These are phyloP conservation scores for Scaptodrosophila latifasciaeformis DNA, from an alignment of 2,888 invertebrate genomes.

Conservation along the genomic window DNA sequence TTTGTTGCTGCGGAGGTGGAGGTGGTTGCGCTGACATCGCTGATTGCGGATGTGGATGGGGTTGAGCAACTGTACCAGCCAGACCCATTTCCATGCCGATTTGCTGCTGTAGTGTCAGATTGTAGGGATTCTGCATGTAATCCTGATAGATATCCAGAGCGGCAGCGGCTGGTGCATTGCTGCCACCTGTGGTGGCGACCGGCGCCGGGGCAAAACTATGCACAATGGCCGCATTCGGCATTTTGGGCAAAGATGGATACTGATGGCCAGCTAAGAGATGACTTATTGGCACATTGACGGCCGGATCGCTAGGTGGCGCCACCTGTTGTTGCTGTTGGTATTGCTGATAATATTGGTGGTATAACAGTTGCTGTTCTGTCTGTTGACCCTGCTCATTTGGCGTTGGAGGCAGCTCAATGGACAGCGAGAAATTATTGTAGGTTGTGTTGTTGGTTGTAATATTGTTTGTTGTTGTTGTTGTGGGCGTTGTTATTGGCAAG, in stretches of 20 bases:
- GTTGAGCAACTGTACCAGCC: background rate
- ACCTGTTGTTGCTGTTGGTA: constrained; percentile 19
- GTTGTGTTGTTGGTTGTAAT: constrained; percentile 25
- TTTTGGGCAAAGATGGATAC: constrained; percentile 70
- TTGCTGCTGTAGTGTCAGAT: constrained; percentile 73
- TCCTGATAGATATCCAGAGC: constrained; percentile 72
- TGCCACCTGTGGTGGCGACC: constrained; percentile 3
- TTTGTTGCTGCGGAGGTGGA: constrained; percentile 7
- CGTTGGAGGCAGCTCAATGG: constrained; percentile 71
- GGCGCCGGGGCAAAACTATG: constrained; percentile 71
- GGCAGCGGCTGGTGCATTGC: constrained; percentile 5
- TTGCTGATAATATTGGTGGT: constrained; percentile 45
- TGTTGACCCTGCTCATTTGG: constrained; percentile 40
- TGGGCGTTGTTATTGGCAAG: constrained; percentile 1
- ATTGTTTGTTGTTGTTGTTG: constrained; percentile 14
- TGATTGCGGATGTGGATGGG: too few species aligned
- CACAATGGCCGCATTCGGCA: constrained; percentile 70
- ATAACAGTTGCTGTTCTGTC: constrained; percentile 37
- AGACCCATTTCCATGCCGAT: background rate
- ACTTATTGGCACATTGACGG: constrained; percentile 69
- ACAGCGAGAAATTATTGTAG: constrained; percentile 55
- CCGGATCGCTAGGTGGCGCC: constrained; percentile 15
- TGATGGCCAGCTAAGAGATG: constrained; percentile 67
- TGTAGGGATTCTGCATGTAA: constrained; percentile 74
- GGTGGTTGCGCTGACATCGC: constrained; percentile 16